Base-by-base conservation (phyloP, 30 jellyfish, hydroid and myxozoan species). In the Aurelia aurita complex sp. Pacific region DNA sequence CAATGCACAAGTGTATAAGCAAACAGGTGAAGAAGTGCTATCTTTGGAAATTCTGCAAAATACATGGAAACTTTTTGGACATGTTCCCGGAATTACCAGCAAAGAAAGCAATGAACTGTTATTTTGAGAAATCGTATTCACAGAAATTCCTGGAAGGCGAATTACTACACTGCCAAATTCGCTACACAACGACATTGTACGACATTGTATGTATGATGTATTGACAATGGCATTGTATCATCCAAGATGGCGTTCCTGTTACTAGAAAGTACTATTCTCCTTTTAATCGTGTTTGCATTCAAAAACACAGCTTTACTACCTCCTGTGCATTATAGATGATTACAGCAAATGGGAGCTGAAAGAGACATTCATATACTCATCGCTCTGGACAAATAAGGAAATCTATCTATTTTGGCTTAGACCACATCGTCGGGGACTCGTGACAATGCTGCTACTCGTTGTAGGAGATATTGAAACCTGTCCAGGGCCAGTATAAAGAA, bases 401-500 rank as follows among this genome's bases (percentile, higher is more conserved):
- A 81, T 75, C 64, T 64, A 62, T 79, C 40, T 77, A 29, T 79
- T 79, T 23, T 79, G 89, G 89, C 82, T 79, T 79, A 67, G 89
- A 81, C 89, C 88, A 42, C 88, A 78, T 78, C 88, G 88, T 57
- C 89, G 89, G 60, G 89, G 89, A 42, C 89, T 79, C 89, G 81
- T 62, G 80, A 62, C 89, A 79, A 1, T 79, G 81, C 89, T 81
- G 83, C 90, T 81, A 64, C 90, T 81, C 76, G 65, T 81, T 59
- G 90, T 80, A 12, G 89, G 89, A 79, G 81, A 65, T 79, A 65
- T 79, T 53, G 81, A 81, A 68, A 81, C 83, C 82, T 81, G 90
- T 81, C 83, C 74, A 52, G 83, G 75, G 75, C 90, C 90, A 65
- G 83, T 65, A 68, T 67, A 83, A 67, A 81, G 90, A 81, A 81